Percentiles rank a stretch among this genome's conserved stretches.
Conservation (phyloP, 1,140 invertebrate genomes). For the Drosophila suzukii region DNA sequence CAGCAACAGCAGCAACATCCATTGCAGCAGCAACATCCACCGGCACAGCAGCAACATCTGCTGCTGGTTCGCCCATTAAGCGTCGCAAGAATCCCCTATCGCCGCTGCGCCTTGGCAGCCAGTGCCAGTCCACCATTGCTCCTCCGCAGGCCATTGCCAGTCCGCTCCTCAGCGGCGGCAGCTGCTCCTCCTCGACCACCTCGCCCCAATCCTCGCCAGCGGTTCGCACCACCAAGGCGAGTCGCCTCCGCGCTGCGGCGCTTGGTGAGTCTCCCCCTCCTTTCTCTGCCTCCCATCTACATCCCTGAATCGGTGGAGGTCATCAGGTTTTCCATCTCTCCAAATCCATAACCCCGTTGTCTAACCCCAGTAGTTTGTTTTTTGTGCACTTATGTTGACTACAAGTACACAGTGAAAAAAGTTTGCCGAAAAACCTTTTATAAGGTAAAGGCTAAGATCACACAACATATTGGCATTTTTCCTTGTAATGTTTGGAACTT, state of each 20-base stretch:
- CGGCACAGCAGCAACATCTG: constrained; percentile 13
- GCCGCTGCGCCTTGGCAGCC: constrained; percentile 55
- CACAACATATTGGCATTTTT: no score
- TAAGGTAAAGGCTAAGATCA: no score
- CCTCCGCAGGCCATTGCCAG: constrained; percentile 46
- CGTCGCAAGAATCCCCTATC: constrained; percentile 74
- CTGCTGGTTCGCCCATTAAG: constrained; percentile 51
- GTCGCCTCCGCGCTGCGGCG: constrained; percentile 88
- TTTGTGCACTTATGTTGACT: constrained; percentile 5
- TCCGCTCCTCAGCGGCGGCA: constrained; percentile 48
- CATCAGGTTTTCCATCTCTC: background rate
- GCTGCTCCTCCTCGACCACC: constrained; percentile 62
- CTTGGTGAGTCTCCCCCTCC: constrained; percentile 71
- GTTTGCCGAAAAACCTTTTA: background rate
- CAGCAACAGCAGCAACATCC: constrained; percentile 31
- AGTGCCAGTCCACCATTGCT: constrained; percentile 23
- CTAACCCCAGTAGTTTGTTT: constrained; percentile 31
- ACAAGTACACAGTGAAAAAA: constrained; percentile 1
- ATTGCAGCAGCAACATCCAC: constrained; percentile 10
- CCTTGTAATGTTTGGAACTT: no score
- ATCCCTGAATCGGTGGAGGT: background rate
- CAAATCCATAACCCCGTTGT: background rate
- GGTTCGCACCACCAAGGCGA: constrained; percentile 89
- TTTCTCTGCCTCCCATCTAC: background rate
- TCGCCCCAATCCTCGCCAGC: constrained; percentile 68